phyloP scores from a whole-genome alignment of 2,888 invertebrate genomes.

The Hedychridium roseum region DNA sequence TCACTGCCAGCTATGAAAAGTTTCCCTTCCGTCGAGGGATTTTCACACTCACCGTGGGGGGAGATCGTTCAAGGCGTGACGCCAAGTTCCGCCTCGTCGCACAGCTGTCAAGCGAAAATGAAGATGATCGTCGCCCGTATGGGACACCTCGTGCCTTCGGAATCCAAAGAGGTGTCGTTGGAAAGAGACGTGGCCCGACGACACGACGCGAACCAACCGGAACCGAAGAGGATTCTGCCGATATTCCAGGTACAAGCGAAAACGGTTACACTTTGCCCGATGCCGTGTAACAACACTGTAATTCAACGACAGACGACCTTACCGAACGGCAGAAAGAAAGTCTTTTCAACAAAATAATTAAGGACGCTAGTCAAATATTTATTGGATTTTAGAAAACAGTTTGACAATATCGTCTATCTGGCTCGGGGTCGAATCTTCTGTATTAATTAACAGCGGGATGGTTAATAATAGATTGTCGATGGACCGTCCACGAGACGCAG shows the following conservation, averaged over 20 bases:
- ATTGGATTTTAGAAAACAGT: no score
- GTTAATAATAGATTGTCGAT: no score
- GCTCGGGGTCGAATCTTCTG: no score
- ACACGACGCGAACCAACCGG: conserved; percentile 8
- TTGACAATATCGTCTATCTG: no score
- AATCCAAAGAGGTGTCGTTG: conserved; percentile 9
- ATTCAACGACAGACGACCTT: no score
- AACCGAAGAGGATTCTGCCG: conserved; percentile 18
- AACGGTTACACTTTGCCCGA: no score
- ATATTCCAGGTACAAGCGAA: conserved; percentile 23
- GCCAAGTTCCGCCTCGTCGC: conserved; percentile 31
- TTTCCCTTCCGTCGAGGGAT: background rate
- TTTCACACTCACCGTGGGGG: background rate
- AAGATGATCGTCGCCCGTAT: conserved; percentile 32
- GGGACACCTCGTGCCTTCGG: conserved; percentile 18
- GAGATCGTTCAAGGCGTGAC: background rate
- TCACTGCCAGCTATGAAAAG: conserved; percentile 32
- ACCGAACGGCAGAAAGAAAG: no score
- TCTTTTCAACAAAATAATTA: no score
- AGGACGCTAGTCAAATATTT: no score
- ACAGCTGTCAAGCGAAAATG: conserved; percentile 31
- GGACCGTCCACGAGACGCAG: no score
- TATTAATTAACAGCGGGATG: no score
- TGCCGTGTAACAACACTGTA: no score
- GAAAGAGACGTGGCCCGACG: background rate